These are phyloP conservation scores for Benthosema pterotum DNA, from an alignment of 2,797 vertebrate species.

Conservation along the genomic window DNA sequence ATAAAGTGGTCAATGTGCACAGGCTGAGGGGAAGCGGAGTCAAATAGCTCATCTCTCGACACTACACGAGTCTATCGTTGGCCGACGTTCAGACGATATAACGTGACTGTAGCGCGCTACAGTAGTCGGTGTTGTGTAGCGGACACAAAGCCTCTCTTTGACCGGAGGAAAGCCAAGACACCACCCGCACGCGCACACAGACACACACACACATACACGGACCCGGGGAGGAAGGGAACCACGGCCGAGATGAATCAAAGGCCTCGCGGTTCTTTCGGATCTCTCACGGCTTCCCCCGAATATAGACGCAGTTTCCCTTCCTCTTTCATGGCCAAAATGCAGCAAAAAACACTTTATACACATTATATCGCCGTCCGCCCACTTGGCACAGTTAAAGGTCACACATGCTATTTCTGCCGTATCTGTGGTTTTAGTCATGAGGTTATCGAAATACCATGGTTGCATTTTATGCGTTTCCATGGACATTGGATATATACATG, in stretches of 20 bases:
- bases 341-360: background rate
- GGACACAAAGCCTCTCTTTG: conserved; percentile 50
- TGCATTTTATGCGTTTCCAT: background rate
- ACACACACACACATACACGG: conserved; percentile 19
- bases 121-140: conserved; percentile 15
- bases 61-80: conserved; percentile 19
- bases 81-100: conserved; percentile 5
- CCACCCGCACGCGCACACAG: conserved; percentile 20
- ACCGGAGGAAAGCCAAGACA: conserved; percentile 12
- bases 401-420: background rate
- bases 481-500: background rate
- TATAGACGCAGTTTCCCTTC: conserved; percentile 5
- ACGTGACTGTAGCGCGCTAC: conserved; percentile 16
- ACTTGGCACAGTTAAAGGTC: background rate
- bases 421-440: background rate
- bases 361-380: background rate
- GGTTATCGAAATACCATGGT: background rate
- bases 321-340: background rate
- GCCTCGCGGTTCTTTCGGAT: background rate
- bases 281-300: background rate
- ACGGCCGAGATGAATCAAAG: conserved; percentile 23
- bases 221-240: conserved; percentile 22
- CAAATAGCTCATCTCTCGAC: conserved; percentile 15
- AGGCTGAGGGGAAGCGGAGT: background rate
- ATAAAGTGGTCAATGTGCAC: background rate